A percentile compares a stretch with the other conserved stretches of the same genome.
These are phyloP conservation scores for Deilephila elpenor DNA, from an alignment of 2,888 invertebrate species.

Conservation along the genomic window DNA sequence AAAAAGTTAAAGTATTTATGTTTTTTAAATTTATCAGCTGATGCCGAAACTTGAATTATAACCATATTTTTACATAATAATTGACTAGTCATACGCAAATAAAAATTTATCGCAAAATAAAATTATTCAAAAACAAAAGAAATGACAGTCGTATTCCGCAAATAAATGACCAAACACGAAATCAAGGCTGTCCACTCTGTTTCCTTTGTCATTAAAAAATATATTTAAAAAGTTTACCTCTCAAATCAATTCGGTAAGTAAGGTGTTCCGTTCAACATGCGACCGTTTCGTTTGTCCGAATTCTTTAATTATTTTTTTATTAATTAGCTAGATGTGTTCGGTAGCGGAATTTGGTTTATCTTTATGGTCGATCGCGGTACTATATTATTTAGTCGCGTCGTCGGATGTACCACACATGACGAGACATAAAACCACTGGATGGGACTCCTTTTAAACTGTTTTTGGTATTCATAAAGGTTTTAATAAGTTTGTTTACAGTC, in stretches of 20 bases:
- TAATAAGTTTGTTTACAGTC: background rate
- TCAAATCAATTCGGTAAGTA: constrained; percentile 14
- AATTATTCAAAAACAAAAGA: background rate
- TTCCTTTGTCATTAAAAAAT: constrained; percentile 18
- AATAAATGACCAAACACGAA: background rate
- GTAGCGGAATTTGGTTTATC: constrained; percentile 73
- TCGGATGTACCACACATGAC: constrained; percentile 62
- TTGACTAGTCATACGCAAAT: no score
- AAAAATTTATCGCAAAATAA: background rate
- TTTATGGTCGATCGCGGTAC: constrained; percentile 74
- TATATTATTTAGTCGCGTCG: constrained; percentile 58
- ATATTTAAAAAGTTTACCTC: constrained; percentile 9
- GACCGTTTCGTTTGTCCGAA: constrained; percentile 41
- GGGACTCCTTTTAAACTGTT: background rate
- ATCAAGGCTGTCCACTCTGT: background rate
- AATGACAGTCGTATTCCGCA: background rate
- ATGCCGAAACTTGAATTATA: no score
- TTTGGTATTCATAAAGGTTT: background rate
- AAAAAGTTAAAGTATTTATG: no score
- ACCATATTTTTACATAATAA: no score
- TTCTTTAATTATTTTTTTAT: constrained; percentile 69
- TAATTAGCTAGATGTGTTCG: constrained; percentile 75
- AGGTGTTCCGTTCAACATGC: constrained; percentile 35
- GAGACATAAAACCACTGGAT: constrained; percentile 32
- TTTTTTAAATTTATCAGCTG: no score